phyloP scores from a whole-genome alignment of 1,140 invertebrate genomes.

The Panagrolaimus sp. region DNA sequence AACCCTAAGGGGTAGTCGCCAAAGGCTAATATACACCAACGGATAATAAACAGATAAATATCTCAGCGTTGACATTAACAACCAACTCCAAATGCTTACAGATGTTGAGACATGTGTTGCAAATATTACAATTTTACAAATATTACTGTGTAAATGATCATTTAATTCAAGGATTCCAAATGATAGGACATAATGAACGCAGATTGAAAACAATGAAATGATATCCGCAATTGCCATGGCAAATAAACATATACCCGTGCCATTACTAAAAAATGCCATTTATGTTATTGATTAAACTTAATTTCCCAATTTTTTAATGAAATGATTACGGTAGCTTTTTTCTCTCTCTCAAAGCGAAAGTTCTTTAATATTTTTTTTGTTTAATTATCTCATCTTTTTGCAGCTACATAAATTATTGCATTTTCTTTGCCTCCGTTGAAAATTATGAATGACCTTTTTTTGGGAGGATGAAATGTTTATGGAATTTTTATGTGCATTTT shows the following conservation, averaged over 20 bases:
- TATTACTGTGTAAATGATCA: not conserved
- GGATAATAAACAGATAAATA: slow-evolving; percentile 42
- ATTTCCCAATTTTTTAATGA: not conserved
- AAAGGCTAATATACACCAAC: slow-evolving; percentile 39
- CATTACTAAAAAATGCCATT: slow-evolving; percentile 26
- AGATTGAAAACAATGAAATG: slow-evolving; percentile 35
- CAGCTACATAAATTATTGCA: too few relatives aligned
- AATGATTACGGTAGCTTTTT: too few relatives aligned
- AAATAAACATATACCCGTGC: slow-evolving; percentile 40
- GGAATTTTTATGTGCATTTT: too few relatives aligned
- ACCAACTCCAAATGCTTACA: slow-evolving; percentile 39
- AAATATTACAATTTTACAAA: slow-evolving; percentile 29
- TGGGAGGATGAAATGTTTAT: too few relatives aligned
- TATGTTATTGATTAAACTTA: not conserved
- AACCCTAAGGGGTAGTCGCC: slow-evolving; percentile 36
- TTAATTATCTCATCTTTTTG: too few relatives aligned
- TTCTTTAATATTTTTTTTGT: too few relatives aligned
- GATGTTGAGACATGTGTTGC: slow-evolving; percentile 36
- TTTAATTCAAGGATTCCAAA: slow-evolving; percentile 22
- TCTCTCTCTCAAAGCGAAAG: too few relatives aligned
- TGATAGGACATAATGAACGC: slow-evolving; percentile 37
- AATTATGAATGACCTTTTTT: too few relatives aligned
- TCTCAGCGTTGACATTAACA: slow-evolving; percentile 37
- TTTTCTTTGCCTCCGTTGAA: too few relatives aligned
- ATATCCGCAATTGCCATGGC: slow-evolving; percentile 44